These are phyloP conservation scores for Chrysocyon brachyurus DNA, from an alignment of 2,797 vertebrate genomes.

Conservation along the genomic window DNA sequence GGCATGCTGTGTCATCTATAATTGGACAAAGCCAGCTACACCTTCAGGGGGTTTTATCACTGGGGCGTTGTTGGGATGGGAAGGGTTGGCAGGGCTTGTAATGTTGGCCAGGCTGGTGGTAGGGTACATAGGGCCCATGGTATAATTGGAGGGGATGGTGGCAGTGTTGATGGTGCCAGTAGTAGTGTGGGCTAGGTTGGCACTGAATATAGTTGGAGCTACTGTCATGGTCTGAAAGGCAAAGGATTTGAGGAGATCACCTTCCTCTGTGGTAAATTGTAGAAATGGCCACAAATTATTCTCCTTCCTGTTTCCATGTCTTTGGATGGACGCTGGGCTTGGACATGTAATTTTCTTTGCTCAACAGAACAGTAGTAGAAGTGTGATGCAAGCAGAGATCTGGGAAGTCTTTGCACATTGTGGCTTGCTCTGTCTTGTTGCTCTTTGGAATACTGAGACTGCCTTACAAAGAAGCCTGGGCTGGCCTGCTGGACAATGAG, in stretches of 20 bases:
- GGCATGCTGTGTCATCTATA: neutral
- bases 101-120: rapidly evolving
- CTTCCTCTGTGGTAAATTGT: neutral
- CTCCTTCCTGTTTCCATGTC: neutral
- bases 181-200: neutral
- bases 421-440: neutral
- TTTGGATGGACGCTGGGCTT: neutral
- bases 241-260: neutral
- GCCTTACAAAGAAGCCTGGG: neutral
- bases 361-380: neutral
- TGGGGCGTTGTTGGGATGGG: too few relatives aligned
- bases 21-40: neutral
- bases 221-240: conserved; percentile 37
- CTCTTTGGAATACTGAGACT: neutral
- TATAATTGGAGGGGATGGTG: too few relatives aligned
- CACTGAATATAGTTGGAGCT: neutral
- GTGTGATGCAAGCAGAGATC: neutral
- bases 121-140: too few relatives aligned
- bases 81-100: neutral
- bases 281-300: neutral
- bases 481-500: neutral
- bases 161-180: neutral
- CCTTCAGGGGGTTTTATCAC: neutral
- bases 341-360: neutral
- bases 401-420: neutral